phyloP scores from a whole-genome alignment of 2,888 invertebrate genomes.

The Tachina grossa region DNA sequence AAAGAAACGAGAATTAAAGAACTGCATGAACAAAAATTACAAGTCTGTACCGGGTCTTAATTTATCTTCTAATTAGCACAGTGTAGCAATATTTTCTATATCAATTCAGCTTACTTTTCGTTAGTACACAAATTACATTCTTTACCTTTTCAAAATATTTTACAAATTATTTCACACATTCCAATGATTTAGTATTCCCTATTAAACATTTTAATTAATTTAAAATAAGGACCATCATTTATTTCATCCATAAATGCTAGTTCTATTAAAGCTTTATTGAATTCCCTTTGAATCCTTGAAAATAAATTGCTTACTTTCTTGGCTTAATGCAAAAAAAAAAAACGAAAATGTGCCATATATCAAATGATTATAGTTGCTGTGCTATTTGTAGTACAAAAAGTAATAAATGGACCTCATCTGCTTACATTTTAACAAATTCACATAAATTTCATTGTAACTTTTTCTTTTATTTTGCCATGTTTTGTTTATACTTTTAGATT shows the following conservation, averaged over 20 bases:
- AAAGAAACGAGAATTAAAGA: too few species aligned
- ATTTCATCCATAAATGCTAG: neutral
- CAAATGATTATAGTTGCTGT: slow-evolving; percentile 8
- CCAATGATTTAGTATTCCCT: neutral
- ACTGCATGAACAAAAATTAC: too few species aligned
- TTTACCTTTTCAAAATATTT: neutral
- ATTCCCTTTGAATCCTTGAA: neutral
- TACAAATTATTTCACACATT: neutral
- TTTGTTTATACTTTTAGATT: slow-evolving; percentile 31
- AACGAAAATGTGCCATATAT: neutral
- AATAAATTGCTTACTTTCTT: neutral
- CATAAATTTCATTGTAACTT: slow-evolving; percentile 6
- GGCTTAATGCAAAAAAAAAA: neutral
- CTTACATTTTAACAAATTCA: slow-evolving; percentile 33
- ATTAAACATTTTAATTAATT: neutral
- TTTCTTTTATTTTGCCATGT: slow-evolving; percentile 1
- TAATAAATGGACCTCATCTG: slow-evolving; percentile 43
- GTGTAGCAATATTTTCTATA: too few species aligned
- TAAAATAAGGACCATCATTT: too few species aligned
- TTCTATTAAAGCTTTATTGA: neutral
- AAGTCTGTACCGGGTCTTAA: too few species aligned
- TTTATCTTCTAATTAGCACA: too few species aligned
- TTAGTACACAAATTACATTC: neutral
- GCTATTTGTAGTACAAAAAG: neutral
- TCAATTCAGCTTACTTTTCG: neutral